Evolutionary conservation across 2,888 invertebrate species (phyloP).

Genomic region (Pharmacophagus antenor): DNA sequence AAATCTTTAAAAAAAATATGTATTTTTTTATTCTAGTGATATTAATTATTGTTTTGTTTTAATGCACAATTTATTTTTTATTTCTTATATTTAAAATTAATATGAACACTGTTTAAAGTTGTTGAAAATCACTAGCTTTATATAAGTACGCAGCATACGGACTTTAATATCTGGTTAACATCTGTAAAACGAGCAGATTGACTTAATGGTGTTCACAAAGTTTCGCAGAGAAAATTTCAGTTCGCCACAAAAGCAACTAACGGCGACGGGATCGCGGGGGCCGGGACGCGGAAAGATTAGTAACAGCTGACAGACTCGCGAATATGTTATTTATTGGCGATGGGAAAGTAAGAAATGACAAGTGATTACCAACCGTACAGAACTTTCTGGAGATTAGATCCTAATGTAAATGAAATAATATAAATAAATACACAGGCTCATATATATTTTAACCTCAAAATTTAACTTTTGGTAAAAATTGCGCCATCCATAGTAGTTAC

Average conservation of each 20-base stretch:
- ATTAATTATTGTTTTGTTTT: background rate
- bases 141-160: constrained; percentile 32
- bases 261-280: constrained; percentile 42
- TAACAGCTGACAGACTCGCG: constrained; percentile 73
- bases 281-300: constrained; percentile 59
- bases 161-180: constrained; percentile 66
- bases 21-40: background rate
- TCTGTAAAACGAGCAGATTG: constrained; percentile 76
- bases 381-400: background rate
- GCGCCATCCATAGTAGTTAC: no score
- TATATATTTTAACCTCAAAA: no score
- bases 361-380: background rate
- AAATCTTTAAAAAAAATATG: no score
- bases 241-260: constrained; percentile 61
- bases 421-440: no score
- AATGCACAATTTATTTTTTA: background rate
- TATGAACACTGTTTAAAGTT: constrained; percentile 6
- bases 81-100: background rate
- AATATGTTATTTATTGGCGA: constrained; percentile 62
- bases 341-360: constrained; percentile 38
- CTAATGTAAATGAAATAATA: background rate
- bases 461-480: no score
- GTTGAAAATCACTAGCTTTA: constrained; percentile 4
- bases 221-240: constrained; percentile 72
- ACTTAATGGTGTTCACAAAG: constrained; percentile 76